Base-by-base conservation (phyloP, 1,140 invertebrate species). In the Vollenhovia emeryi region DNA sequence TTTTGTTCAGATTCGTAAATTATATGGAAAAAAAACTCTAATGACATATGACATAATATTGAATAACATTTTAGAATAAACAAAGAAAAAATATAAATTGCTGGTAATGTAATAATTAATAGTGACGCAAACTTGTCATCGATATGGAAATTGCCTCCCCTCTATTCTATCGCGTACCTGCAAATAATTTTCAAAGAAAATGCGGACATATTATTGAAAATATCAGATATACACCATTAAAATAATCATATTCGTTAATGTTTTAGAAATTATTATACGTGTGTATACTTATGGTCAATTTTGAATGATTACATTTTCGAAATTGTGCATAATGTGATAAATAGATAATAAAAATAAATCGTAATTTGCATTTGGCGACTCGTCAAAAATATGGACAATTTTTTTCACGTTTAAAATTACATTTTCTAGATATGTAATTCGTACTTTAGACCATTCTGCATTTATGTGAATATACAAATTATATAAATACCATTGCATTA, bases 371-470 rank as follows among this genome's bases (percentile, higher is more conserved):
- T 60, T 18, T 33, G 15, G 6, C 55, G 1, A 15, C 6, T 60
- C 15, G 15, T 15, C n/a, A 60, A 60, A 60, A 60, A 27, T 36
- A 62, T 59, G 5, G 33, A 62, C 18, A 36, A n/a, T 36, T 30
- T n/a, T 62, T 62, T 33, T 1, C 27, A 62, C 3, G 33, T 62
- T 36, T 9, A 62, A 62, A 11, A 62, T 33, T 30, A 73, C 18
- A 55, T 96, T 95, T 0, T 62, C 94, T 94, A 30, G 94, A 45
- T 90, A 94, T 50, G 93, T 87, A 15, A 97, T 96, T 97, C 0
- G 94, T 91, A 73, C 95, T 95, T 91, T 96, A 97, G 92, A 97
- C 96, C 15, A 95, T 55, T 7, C n/a, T n/a, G 33, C 15, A 60
- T 18, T n/a, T 15, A 64, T 66, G 9, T 45, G 0, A 1, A 74